Conservation (phyloP, 2,888 invertebrate genomes). For the Xylocampa areola region DNA sequence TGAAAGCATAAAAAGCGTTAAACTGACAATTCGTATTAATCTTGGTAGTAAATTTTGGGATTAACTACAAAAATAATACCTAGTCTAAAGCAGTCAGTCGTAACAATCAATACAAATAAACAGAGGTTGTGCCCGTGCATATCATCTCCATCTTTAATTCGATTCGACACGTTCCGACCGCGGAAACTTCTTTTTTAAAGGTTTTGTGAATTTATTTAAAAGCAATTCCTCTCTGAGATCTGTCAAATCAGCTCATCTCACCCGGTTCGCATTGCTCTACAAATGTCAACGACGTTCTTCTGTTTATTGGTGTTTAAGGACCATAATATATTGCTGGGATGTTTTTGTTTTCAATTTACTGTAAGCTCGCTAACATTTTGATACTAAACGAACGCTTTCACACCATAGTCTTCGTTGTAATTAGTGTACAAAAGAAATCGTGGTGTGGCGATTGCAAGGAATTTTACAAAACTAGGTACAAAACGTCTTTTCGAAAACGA, state of each 20-base stretch:
- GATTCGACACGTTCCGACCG: not conserved
- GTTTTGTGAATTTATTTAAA: slow-evolving; percentile 27
- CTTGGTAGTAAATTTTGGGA: not conserved
- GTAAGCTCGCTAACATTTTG: slow-evolving; percentile 47
- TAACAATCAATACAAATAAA: slow-evolving; percentile 4
- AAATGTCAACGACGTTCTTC: slow-evolving; percentile 55
- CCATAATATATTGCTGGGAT: slow-evolving; percentile 40
- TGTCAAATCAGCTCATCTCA: slow-evolving; percentile 41
- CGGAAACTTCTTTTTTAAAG: not conserved
- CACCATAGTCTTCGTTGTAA: slow-evolving; percentile 27
- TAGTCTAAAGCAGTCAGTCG: no score
- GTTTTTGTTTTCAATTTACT: slow-evolving; percentile 41
- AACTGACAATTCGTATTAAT: no score
- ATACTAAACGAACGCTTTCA: no score
- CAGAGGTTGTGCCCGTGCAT: slow-evolving; percentile 7
- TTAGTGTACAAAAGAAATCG: slow-evolving; percentile 27
- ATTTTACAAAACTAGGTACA: not conserved
- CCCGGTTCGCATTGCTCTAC: slow-evolving; percentile 39
- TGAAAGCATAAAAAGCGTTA: no score
- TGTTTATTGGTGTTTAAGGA: slow-evolving; percentile 42
- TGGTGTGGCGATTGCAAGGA: not conserved
- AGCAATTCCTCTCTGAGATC: slow-evolving; percentile 38
- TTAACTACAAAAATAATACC: no score
- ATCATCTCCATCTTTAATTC: slow-evolving; percentile 21
- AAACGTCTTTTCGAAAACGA: not conserved